These are phyloP conservation scores for Falcunculus frontatus DNA, from an alignment of 2,113 vertebrate species.

Conservation along the genomic window DNA sequence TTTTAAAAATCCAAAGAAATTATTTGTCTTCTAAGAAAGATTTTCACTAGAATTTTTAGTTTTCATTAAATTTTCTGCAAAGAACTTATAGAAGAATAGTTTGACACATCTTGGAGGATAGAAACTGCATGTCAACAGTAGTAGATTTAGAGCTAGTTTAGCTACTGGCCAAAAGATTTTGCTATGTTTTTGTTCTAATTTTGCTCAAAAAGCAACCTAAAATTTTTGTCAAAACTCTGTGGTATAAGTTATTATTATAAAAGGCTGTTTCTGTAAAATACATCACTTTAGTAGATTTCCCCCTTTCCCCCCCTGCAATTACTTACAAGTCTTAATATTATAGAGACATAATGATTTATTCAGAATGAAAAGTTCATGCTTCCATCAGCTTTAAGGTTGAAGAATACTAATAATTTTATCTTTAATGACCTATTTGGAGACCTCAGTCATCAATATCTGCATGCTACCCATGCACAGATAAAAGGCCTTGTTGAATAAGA, in stretches of 20 bases:
- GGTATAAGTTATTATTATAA: background rate
- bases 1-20: background rate
- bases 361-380: background rate
- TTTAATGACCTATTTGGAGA: background rate
- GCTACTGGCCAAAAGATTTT: background rate
- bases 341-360: background rate
- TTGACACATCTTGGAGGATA: background rate
- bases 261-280: background rate
- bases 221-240: background rate
- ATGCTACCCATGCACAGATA: background rate
- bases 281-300: background rate
- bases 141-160: background rate
- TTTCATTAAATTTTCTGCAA: background rate
- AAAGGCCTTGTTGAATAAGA: background rate
- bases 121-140: background rate
- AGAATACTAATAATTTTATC: background rate
- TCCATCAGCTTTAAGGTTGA: background rate
- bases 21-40: background rate
- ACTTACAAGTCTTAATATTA: background rate
- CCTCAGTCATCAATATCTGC: background rate
- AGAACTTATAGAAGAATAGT: background rate
- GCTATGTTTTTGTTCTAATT: background rate
- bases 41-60: background rate
- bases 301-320: background rate
- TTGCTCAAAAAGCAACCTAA: background rate